Evolutionary conservation across 2,888 invertebrate species (phyloP).

Genomic region (Hymenopus coronatus): DNA sequence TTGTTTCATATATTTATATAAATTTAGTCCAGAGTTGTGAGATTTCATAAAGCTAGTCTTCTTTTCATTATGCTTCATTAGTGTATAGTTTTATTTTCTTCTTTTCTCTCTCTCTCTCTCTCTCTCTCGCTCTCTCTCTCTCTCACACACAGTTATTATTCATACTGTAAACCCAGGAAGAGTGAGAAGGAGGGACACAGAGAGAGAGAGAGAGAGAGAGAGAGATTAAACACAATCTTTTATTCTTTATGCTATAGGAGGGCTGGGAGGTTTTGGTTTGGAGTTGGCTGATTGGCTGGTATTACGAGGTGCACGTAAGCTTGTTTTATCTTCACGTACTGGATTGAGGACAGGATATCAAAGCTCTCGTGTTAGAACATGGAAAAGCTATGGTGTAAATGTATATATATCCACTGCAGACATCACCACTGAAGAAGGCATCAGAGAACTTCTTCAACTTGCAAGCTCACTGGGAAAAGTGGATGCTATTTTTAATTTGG

Average conservation of each 20-base stretch:
- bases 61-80: too few relatives aligned
- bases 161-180: too few relatives aligned
- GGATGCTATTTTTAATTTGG: slow-evolving; percentile 86
- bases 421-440: slow-evolving; percentile 67
- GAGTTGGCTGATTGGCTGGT: slow-evolving; percentile 86
- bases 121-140: too few relatives aligned
- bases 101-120: too few relatives aligned
- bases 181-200: too few relatives aligned
- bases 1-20: too few relatives aligned
- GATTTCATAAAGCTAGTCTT: too few relatives aligned
- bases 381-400: slow-evolving; percentile 68
- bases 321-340: slow-evolving; percentile 57
- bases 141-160: too few relatives aligned
- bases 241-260: slow-evolving; percentile 60
- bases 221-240: slow-evolving; percentile 31
- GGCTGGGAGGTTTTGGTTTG: slow-evolving; percentile 89
- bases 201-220: too few relatives aligned
- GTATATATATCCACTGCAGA: slow-evolving; percentile 69
- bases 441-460: slow-evolving; percentile 62
- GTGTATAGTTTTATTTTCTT: too few relatives aligned
- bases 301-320: slow-evolving; percentile 63
- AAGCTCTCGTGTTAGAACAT: slow-evolving; percentile 52
- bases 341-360: slow-evolving; percentile 59
- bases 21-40: too few relatives aligned
- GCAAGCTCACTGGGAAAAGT: slow-evolving; percentile 65